Conservation (phyloP, 1,140 invertebrate genomes). For the Aradophagus sp. region DNA sequence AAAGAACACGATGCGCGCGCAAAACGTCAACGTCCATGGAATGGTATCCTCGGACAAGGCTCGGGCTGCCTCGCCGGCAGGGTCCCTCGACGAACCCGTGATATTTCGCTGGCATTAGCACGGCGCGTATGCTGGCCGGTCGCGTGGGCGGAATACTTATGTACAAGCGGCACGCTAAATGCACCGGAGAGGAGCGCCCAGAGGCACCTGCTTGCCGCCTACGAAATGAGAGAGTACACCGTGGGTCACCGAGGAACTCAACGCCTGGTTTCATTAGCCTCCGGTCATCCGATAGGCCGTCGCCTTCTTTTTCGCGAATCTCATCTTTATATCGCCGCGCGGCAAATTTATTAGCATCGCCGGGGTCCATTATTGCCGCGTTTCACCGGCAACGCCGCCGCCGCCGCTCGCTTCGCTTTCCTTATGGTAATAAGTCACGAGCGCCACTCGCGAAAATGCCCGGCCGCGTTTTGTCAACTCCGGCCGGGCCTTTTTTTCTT, state of each 20-base stretch:
- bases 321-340: constrained; percentile 31
- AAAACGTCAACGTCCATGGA: too few species aligned
- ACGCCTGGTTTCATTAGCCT: constrained; percentile 48
- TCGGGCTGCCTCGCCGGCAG: constrained; percentile 6
- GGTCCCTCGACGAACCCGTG: constrained; percentile 36
- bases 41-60: neutral
- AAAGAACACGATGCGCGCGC: too few species aligned
- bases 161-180: constrained; percentile 52
- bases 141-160: constrained; percentile 44
- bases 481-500: too few species aligned
- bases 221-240: constrained; percentile 60
- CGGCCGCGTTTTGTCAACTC: constrained; percentile 11
- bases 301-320: constrained; percentile 26
- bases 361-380: constrained; percentile 22
- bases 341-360: constrained; percentile 43
- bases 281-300: constrained; percentile 16
- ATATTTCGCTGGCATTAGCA: constrained; percentile 52
- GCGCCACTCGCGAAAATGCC: constrained; percentile 18
- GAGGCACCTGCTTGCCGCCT: constrained; percentile 70
- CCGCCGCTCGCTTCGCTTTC: constrained; percentile 20
- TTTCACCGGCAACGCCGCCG: constrained; percentile 16
- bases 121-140: constrained; percentile 35
- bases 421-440: constrained; percentile 32
- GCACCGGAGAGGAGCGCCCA: constrained; percentile 60
- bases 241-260: constrained; percentile 52